Conservation (phyloP, 2,113 vertebrate species). For the Anarrhichthys ocellatus region DNA sequence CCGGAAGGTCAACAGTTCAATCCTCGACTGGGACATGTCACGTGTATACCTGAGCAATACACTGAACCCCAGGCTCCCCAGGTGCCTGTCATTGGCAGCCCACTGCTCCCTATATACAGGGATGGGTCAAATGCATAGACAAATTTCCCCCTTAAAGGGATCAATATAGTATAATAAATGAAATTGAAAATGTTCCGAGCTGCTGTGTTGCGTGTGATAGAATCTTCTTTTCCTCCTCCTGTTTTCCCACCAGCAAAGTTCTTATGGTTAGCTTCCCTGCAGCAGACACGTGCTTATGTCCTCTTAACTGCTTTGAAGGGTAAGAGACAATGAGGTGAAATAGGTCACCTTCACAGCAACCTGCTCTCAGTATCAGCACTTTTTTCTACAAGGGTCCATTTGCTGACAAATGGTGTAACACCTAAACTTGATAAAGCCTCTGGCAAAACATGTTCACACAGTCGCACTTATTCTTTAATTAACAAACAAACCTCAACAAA, state of each 20-base stretch:
- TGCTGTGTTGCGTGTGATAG: slow-evolving; percentile 24
- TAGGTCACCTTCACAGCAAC: background rate
- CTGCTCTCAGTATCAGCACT: background rate
- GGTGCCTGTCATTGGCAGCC: no score
- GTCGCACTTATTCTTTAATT: background rate
- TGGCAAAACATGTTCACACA: slow-evolving; percentile 10
- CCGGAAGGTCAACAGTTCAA: no score
- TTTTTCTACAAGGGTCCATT: background rate
- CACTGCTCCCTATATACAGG: no score
- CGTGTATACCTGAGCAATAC: no score
- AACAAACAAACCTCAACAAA: slow-evolving; percentile 11
- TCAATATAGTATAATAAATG: no score
- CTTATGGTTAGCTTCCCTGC: background rate
- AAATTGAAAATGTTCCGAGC: no score
- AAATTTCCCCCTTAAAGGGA: no score
- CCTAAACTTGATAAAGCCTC: background rate
- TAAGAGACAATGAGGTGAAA: slow-evolving; percentile 7
- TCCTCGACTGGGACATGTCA: no score
- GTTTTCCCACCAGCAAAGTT: slow-evolving; percentile 3
- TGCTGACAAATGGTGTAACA: slow-evolving; percentile 23
- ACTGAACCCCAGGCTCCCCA: no score
- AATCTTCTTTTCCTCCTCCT: background rate
- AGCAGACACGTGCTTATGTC: background rate
- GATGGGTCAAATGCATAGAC: no score
- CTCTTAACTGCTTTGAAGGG: slow-evolving; percentile 1